These are phyloP conservation scores for Drosophila merina DNA, from an alignment of 2,888 invertebrate species.

Conservation along the genomic window DNA sequence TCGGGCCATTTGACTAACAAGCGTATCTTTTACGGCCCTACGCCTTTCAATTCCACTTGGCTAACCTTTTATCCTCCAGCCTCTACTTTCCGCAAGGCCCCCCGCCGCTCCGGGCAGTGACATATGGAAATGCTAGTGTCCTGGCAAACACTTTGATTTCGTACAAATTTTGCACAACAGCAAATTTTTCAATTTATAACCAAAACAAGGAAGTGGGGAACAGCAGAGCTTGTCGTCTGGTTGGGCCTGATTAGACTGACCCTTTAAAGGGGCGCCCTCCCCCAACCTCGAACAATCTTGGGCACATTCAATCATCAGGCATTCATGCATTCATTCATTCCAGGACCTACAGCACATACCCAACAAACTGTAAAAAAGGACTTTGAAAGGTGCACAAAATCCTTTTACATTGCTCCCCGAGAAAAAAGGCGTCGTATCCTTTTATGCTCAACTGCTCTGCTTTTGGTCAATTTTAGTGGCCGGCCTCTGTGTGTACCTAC, in stretches of 20 bases:
- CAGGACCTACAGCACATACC: conserved; percentile 45
- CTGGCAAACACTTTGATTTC: conserved; percentile 69
- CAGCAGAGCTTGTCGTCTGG: conserved; percentile 30
- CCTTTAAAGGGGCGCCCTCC: conserved; percentile 27
- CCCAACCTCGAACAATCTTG: conserved; percentile 12
- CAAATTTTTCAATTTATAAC: conserved; percentile 78
- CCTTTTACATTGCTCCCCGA: conserved; percentile 59
- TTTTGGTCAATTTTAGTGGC: conserved; percentile 62
- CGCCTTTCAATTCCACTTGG: conserved; percentile 61
- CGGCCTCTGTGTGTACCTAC: conserved; percentile 11
- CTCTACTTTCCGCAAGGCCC: conserved; percentile 21
- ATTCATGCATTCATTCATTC: conserved; percentile 56
- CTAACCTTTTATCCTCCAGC: conserved; percentile 62
- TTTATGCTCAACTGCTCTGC: conserved; percentile 73
- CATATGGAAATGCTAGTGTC: conserved; percentile 67
- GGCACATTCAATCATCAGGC: conserved; percentile 68
- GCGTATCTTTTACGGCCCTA: conserved; percentile 56
- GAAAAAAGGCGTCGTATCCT: conserved; percentile 63
- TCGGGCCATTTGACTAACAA: conserved; percentile 64
- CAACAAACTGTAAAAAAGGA: conserved; percentile 57
- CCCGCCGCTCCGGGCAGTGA: conserved; percentile 43
- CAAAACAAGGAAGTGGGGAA: conserved; percentile 58
- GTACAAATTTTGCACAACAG: conserved; percentile 59
- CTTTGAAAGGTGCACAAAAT: conserved; percentile 76
- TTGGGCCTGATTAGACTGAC: conserved; percentile 66